Evolutionary conservation across 35 echinoderm and acorn worm species (phyloP), one percentile per base, ranked within the genome.

Genomic region (Ophiothrix spiculata): DNA sequence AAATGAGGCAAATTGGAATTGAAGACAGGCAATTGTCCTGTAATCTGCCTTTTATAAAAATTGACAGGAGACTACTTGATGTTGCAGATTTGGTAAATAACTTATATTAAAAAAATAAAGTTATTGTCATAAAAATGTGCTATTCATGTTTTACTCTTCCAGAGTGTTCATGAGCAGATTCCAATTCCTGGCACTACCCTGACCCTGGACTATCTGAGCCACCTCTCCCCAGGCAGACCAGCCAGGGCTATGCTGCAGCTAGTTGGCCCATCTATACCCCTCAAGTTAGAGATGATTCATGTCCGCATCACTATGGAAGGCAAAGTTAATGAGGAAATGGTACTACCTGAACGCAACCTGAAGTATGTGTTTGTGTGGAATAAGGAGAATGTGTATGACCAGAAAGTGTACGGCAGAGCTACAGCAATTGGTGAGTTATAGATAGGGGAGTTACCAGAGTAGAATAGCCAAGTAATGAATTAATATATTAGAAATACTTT

Each of bases 121-220:
- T n/a, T n/a, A n/a, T n/a, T n/a, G n/a, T n/a, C n/a, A n/a, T n/a
- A n/a, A n/a, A n/a, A n/a, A n/a, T n/a, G n/a, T n/a, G n/a, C n/a
- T n/a, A n/a, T n/a, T n/a, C n/a, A n/a, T n/a, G n/a, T n/a, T n/a
- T n/a, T n/a, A n/a, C n/a, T n/a, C n/a, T n/a, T n/a, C n/a, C 82
- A 99, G 96, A 79, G 84, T 77, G 79, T 99, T 39, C 89, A 92
- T 42, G 96, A 94, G 40, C 77, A 89, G 36, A 80, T 99, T 33
- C 74, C 78, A 33, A 84, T 99, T 38, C 86, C 83, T n/a, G 78
- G 86, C 31, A 91, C 92, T 38, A 83, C 33, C 36, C 28, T 86
- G 19, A 91, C 88, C 69, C 82, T 99, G 0, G 85, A 87, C 85
- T 99, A 99, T 77, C 86, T 86, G 46, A 99, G 96, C 82, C 92